A percentile compares a stretch with the other conserved stretches of the same genome.
Conservation (phyloP, 2,888 invertebrate species). For the Marasmarcha lunaedactyla region DNA sequence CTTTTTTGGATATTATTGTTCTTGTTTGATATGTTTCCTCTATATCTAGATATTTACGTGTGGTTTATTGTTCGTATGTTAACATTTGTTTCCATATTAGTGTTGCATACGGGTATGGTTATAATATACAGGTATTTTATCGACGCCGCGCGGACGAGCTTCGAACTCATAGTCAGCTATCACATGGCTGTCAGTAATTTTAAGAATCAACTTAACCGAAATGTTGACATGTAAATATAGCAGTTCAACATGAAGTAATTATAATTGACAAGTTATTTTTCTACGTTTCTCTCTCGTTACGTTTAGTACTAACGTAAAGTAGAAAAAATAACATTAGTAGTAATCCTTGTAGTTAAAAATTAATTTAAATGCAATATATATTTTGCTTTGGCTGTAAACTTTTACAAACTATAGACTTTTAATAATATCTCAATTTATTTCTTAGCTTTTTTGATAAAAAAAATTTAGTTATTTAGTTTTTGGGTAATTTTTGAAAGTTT, state of each 20-base stretch:
- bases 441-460: no score
- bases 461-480: no score
- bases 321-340: neutral
- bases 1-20: neutral
- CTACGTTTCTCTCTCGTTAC: slow-evolving; percentile 58
- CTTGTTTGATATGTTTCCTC: neutral
- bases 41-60: neutral
- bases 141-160: slow-evolving; percentile 20
- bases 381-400: neutral
- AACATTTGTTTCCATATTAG: no score
- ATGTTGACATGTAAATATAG: slow-evolving; percentile 69
- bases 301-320: slow-evolving; percentile 23
- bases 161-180: slow-evolving; percentile 67
- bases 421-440: no score
- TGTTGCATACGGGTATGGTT: no score
- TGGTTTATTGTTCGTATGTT: no score
- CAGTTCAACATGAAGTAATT: slow-evolving; percentile 58
- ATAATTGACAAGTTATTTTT: slow-evolving; percentile 67
- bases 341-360: neutral
- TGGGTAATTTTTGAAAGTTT: slow-evolving; percentile 34
- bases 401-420: no score
- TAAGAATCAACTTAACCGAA: slow-evolving; percentile 62
- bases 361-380: neutral
- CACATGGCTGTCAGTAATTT: slow-evolving; percentile 70
- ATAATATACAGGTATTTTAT: neutral